Conservation (phyloP, 2,888 invertebrate genomes). For the Philonicus albiceps region DNA sequence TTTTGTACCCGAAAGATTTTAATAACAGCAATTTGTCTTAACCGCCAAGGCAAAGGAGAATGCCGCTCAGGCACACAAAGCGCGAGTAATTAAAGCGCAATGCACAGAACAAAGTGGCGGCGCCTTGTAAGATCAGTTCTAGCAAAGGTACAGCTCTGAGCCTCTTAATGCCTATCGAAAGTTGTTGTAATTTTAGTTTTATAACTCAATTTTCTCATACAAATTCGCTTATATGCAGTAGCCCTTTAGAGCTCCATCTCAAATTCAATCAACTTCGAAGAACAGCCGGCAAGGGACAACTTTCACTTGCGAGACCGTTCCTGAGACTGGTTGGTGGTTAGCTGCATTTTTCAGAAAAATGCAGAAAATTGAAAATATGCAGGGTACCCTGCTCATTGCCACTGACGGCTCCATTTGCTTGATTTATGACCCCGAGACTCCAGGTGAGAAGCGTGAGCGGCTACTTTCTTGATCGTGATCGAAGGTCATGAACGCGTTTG, state of each 20-base stretch:
- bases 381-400: not conserved
- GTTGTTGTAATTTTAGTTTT: not conserved
- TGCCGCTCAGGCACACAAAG: not conserved
- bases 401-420: not conserved
- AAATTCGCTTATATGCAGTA: not conserved
- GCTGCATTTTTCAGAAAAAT: not conserved
- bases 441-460: not conserved
- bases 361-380: constrained; percentile 24
- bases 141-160: not conserved
- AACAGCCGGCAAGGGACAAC: not conserved
- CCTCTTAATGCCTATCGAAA: not conserved
- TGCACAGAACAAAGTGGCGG: not conserved
- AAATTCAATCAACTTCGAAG: not conserved
- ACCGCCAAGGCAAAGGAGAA: not conserved
- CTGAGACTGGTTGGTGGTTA: not conserved
- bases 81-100: not conserved
- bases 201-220: not conserved
- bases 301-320: not conserved
- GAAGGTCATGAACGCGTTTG: constrained; percentile 29
- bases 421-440: not conserved
- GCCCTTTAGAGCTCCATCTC: not conserved
- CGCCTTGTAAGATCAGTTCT: not conserved
- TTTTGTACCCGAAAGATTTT: not conserved
- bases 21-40: constrained; percentile 14
- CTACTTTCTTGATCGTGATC: constrained; percentile 11